These are phyloP conservation scores for Brassicogethes aeneus DNA, from an alignment of 2,888 invertebrate species.

Conservation along the genomic window DNA sequence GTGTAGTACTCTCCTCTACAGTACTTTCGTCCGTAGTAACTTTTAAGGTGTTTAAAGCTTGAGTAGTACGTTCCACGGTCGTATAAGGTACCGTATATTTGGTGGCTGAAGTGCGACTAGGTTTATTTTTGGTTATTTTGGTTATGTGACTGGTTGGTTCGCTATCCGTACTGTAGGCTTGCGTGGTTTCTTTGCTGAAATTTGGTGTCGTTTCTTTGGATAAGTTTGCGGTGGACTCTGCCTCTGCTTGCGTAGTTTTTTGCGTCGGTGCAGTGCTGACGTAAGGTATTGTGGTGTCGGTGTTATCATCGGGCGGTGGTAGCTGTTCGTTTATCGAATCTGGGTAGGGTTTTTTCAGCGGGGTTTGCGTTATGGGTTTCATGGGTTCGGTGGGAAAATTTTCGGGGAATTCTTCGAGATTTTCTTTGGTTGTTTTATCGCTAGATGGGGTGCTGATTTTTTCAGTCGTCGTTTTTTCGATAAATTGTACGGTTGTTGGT, in stretches of 20 bases:
- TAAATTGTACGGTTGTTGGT: conserved; percentile 3
- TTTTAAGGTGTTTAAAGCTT: neutral
- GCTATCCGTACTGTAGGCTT: conserved; percentile 45
- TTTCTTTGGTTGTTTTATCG: neutral
- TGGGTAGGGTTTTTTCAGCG: conserved; percentile 7
- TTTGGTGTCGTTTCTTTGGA: conserved; percentile 15
- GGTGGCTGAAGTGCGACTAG: no score
- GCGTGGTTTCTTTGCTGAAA: conserved; percentile 34
- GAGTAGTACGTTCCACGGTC: no score
- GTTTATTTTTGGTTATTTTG: no score
- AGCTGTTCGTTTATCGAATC: conserved; percentile 35
- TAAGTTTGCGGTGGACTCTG: conserved; percentile 1
- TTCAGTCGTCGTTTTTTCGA: conserved; percentile 10
- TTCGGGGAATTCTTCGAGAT: conserved; percentile 6
- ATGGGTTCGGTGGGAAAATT: conserved; percentile 13
- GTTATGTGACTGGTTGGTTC: no score
- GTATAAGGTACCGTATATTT: no score
- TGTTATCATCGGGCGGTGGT: conserved; percentile 30
- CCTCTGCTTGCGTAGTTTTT: conserved; percentile 6
- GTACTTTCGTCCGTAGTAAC: neutral
- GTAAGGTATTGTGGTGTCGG: conserved; percentile 21
- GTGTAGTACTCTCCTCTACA: neutral
- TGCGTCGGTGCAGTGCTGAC: neutral
- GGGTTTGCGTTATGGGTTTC: conserved; percentile 15
- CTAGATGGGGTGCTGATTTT: conserved; percentile 1